Base-by-base conservation (phyloP, 2,113 vertebrate genomes). In the Strigops habroptila region DNA sequence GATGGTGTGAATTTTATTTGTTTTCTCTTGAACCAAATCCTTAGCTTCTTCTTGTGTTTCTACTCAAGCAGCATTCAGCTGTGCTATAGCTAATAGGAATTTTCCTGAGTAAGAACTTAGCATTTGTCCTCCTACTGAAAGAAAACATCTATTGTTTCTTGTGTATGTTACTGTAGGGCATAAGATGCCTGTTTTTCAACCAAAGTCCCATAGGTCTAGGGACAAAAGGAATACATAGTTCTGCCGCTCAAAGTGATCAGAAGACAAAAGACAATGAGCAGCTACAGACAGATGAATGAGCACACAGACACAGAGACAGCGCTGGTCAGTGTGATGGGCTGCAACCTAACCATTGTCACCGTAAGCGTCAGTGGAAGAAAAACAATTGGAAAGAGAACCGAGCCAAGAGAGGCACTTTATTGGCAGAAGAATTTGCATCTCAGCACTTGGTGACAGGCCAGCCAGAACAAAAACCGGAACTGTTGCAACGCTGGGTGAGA, bases 141-240 rank as follows among this genome's bases (percentile, higher is more conserved):
- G 53, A 78, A 83, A 57, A 18, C 14, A 59, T 82, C 41, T 70
- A 76, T 62, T 95, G 67, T 90, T 95, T 91, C 82, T 67, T 86
- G 33, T 31, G 79, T 65, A 37, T 65, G 52, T 87, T 95, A 93
- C 90, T 4, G 3, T 33, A 48, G 63, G 65, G 78, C 71, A 27
- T 77, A 59, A 93, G 64, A 95, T 18, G 70, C 31, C 67, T 91
- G 27, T 5, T 91, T 90, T 77, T 86, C 82, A 90, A 64, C 35
- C 60, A 5, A 81, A 90, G 73, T 70, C 88, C 73, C 88, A 68
- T 55, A 74, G 73, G 75, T 80, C 39, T 83, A 44, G 75, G 46
- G 82, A 94, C 75, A 88, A 96, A 94, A 91, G 35, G 76, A 94
- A 91, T 91, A 81, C 59, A 90, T 10, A 74, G 59, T 90, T 86